These are phyloP conservation scores for Tolypeutes matacus DNA, from an alignment of 2,797 vertebrate species.

Conservation along the genomic window DNA sequence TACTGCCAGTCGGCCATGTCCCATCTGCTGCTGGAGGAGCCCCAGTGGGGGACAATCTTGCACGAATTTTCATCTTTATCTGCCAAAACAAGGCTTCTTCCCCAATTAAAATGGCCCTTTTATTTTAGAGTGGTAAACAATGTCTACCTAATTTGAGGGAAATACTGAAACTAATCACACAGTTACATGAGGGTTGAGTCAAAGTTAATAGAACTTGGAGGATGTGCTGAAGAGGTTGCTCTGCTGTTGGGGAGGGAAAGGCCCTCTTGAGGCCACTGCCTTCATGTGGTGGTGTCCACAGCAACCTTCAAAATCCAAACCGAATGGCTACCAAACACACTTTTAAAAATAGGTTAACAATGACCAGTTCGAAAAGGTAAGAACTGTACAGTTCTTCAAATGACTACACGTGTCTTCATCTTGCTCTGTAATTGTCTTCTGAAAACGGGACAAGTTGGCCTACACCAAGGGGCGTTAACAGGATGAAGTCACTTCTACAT, in stretches of 20 bases:
- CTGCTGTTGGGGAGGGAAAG: neutral
- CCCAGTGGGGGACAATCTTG: neutral
- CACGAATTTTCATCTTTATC: conserved; percentile 63
- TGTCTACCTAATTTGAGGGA: conserved; percentile 51
- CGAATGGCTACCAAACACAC: neutral
- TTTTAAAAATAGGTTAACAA: conserved; percentile 11
- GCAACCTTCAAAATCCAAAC: conserved; percentile 21
- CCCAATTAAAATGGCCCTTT: conserved; percentile 64
- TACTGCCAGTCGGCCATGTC: conserved; percentile 28
- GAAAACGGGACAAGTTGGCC: neutral
- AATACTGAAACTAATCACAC: neutral
- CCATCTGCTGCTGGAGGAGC: conserved; percentile 46
- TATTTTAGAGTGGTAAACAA: conserved; percentile 66
- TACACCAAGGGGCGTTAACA: neutral
- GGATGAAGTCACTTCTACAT: neutral
- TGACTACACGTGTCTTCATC: neutral
- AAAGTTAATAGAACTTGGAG: neutral
- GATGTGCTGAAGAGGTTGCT: neutral
- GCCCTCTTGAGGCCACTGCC: neutral
- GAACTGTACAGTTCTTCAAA: neutral
- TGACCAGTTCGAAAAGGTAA: conserved; percentile 37
- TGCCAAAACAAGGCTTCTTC: conserved; percentile 68
- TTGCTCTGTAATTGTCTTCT: conserved; percentile 40
- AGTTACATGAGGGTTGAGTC: neutral
- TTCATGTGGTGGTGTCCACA: neutral